phyloP scores from a whole-genome alignment of 2,113 vertebrate species.

The Callopanchax toddi region DNA sequence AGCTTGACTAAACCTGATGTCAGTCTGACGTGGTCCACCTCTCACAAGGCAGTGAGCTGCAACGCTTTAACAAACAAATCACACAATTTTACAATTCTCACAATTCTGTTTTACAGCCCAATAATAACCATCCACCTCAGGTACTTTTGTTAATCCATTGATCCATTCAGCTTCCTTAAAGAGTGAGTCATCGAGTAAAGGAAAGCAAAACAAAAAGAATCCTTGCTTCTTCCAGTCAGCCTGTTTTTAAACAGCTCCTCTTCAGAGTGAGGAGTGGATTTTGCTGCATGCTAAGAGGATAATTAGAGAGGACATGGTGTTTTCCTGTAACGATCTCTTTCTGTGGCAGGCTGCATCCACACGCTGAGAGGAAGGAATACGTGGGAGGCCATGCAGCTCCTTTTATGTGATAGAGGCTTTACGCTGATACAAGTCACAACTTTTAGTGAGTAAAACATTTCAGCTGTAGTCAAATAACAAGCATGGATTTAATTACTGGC shows the following conservation, averaged over 20 bases:
- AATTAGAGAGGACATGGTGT: slow-evolving; percentile 31
- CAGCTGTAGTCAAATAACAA: neutral
- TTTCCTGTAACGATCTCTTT: slow-evolving; percentile 28
- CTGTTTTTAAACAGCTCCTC: slow-evolving; percentile 30
- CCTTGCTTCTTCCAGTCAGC: neutral
- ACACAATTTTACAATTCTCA: no score
- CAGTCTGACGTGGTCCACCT: no score
- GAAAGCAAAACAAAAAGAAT: slow-evolving; percentile 21
- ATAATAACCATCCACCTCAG: neutral
- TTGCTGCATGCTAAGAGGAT: slow-evolving; percentile 31
- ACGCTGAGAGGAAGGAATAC: slow-evolving; percentile 20
- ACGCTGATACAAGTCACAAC: slow-evolving; percentile 3
- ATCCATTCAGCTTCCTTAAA: slow-evolving; percentile 35
- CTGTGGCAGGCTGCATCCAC: slow-evolving; percentile 13
- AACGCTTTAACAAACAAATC: no score
- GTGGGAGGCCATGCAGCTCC: slow-evolving; percentile 9
- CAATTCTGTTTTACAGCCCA: neutral
- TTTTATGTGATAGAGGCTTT: neutral
- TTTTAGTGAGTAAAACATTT: neutral
- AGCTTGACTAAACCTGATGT: no score
- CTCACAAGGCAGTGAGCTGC: no score
- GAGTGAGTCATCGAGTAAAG: slow-evolving; percentile 54
- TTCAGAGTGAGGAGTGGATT: slow-evolving; percentile 23
- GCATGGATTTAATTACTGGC: no score
- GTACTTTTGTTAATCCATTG: neutral